phyloP scores from a whole-genome alignment of 2,113 vertebrate species.

The Calypte anna region DNA sequence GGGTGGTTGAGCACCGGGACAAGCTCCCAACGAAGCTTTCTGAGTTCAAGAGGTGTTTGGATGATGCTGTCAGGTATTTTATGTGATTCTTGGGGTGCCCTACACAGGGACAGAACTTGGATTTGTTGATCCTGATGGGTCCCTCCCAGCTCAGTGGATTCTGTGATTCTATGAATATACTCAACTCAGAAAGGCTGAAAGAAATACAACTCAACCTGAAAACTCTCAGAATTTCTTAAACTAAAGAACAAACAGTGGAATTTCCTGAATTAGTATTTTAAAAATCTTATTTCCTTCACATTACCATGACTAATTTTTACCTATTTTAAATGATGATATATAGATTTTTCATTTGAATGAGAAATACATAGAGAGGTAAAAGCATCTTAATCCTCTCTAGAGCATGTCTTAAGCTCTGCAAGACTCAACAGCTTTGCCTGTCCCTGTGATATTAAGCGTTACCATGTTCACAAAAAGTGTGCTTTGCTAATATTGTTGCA shows the following conservation, averaged over 20 bases:
- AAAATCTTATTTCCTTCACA: background rate
- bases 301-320: background rate
- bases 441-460: background rate
- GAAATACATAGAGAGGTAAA: background rate
- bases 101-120: too few relatives aligned
- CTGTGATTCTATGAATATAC: too few relatives aligned
- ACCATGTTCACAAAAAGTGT: rapidly evolving
- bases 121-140: too few relatives aligned
- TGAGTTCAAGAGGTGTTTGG: too few relatives aligned
- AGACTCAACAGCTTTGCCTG: background rate
- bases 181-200: background rate
- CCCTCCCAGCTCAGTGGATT: too few relatives aligned
- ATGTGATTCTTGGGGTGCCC: too few relatives aligned
- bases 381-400: background rate
- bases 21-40: too few relatives aligned
- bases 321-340: background rate
- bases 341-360: background rate
- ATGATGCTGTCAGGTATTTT: too few relatives aligned
- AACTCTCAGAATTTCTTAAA: background rate
- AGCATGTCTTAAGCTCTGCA: background rate
- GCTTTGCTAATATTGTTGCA: background rate
- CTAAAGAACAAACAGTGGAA: background rate
- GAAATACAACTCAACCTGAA: background rate
- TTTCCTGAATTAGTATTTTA: background rate
- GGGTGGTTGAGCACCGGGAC: too few relatives aligned